Evolutionary conservation across 1,140 invertebrate species (phyloP).

Genomic region (Leguminivora glycinivorella): DNA sequence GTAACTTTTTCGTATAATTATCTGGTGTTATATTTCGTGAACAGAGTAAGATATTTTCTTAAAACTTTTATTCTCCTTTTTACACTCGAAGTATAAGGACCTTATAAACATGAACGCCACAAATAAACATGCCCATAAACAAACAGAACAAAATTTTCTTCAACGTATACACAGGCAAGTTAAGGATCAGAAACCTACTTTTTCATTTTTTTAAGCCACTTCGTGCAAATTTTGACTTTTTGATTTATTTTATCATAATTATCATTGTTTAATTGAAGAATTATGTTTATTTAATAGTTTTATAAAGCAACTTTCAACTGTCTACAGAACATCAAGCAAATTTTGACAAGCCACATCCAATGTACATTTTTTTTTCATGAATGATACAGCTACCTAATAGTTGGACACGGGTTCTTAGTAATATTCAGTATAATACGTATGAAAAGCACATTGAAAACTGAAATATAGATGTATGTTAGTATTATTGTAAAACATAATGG

Average conservation of each 20-base stretch:
- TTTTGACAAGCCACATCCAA: conserved; percentile 28
- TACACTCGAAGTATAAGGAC: no score
- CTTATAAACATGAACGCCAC: no score
- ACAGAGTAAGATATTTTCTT: no score
- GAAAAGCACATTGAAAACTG: conserved; percentile 9
- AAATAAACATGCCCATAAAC: conserved; percentile 28
- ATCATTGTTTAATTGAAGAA: background rate
- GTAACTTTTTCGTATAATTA: no score
- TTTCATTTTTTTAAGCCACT: background rate
- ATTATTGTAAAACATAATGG: background rate
- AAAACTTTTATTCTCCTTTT: no score
- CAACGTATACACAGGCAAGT: conserved; percentile 23
- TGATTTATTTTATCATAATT: background rate
- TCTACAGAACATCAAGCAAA: conserved; percentile 28
- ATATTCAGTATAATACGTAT: conserved; percentile 11
- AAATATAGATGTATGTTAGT: background rate
- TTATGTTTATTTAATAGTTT: conserved; percentile 17
- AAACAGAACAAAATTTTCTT: conserved; percentile 21
- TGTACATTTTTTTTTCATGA: conserved; percentile 14
- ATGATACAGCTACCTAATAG: conserved; percentile 25
- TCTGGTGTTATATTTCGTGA: no score
- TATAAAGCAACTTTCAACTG: conserved; percentile 21
- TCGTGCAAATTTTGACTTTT: conserved; percentile 23
- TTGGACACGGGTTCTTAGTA: conserved; percentile 5
- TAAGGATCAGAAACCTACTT: conserved; percentile 18